Evolutionary conservation across 1,140 invertebrate species (phyloP), one percentile per base, ranked within the genome.

Genomic region (Zaprionus kolodkinae): DNA sequence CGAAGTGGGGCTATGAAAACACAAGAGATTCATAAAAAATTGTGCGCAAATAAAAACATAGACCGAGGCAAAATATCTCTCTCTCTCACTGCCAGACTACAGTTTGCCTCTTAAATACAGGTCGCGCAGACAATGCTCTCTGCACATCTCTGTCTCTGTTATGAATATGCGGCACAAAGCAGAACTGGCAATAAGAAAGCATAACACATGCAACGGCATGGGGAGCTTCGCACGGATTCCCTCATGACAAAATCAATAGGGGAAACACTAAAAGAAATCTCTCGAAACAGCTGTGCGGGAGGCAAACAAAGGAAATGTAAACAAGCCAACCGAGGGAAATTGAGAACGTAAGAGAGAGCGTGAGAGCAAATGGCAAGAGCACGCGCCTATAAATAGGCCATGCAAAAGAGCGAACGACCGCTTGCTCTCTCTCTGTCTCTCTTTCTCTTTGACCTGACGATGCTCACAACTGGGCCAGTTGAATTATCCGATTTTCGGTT

Each of bases 171-270:
- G 69, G 72, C 66, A 52, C 60, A 88, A 88, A 86, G 64, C 11
- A 43, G 30, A 77, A 9, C 10, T 17, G 48, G 33, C 70, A 67
- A 76, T 36, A 66, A 56, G 69, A 60, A 59, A 57, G 59, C 62
- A 76, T 59, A 72, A 38, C 75, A 61, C 17, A 59, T 30, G 54
- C n/a, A 45, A 55, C 27, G 38, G 48, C 36, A 38, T 72, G 33
- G 2, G 45, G 40, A 35, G 17, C 30, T 45, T 36, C 33, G 25
- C 59, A 55, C 60, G 59, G 43, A 72, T 62, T 81, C 72, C 84
- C 79, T 68, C 35, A 56, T 79, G 75, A 62, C 45, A 89, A 89
- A 89, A 88, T 89, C 85, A 88, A 88, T 88, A 88, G 78, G 63
- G 54, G 80, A 84, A 73, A 0, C 6, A 7, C 36, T 35, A 66